Evolutionary conservation across 2,797 vertebrate species (phyloP), one percentile per base, ranked within the genome.

Genomic region (Allobates femoralis): DNA sequence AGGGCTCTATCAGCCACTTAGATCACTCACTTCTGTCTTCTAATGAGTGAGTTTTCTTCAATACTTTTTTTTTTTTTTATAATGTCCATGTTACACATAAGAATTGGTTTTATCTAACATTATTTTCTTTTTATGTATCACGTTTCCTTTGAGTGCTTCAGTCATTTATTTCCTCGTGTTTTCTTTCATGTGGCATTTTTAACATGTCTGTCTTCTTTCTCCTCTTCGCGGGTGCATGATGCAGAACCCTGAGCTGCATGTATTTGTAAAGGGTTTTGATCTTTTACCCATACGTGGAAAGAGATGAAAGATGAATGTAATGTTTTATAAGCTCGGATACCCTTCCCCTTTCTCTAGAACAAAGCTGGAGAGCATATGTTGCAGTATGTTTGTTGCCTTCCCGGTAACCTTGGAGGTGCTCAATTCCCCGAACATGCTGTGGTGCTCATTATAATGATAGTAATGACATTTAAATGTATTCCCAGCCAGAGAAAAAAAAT

Each of bases 391-490:
- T 26, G 50, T 85, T 79, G 46, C 32, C 16, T 79, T 66, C 28
- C 41, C 21, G 15, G 73, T 84, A 76, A 85, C 84, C 75, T 79
- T 80, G 58, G 76, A 79, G 51, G 77, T 71, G 53, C n/a, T 30
- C 51, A 69, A 80, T 73, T 85, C 84, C 84, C 84, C 34, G 34
- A 80, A 80, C 66, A 73, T 73, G 77, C 66, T 85, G 77, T 58
- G 37, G 74, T 79, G 37, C 66, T 79, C 66, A 79, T 85, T 46
- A 85, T 79, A 85, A 80, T 85, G 51, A 80, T 80, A 58, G 76
- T 85, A 85, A 85, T 85, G 66, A 85, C 79, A 77, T 82, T 82
- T 86, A 75, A 86, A 81, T 86, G 78, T 56, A 76, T 62, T 75
- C 79, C 73, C 71, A 60, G 82, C 81, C 81, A 76, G 71, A 50